Conservation (phyloP, 2,113 vertebrate species). For the Eretmochelys imbricata region DNA sequence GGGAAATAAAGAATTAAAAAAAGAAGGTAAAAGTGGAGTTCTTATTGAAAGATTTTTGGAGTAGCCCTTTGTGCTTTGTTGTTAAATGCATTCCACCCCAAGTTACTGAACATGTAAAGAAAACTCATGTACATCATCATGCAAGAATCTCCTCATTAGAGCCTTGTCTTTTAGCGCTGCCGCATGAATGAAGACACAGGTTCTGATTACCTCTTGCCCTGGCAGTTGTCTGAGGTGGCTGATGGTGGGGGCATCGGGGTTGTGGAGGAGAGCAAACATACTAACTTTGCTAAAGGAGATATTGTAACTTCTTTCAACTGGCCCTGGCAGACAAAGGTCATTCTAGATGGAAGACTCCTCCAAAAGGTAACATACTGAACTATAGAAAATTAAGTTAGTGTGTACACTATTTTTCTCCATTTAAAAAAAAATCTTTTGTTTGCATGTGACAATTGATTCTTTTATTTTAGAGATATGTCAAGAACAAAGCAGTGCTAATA, state of each 20-base stretch:
- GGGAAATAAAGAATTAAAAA: neutral
- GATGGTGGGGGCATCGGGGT: constrained; percentile 92
- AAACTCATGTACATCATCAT: neutral
- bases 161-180: constrained; percentile 84
- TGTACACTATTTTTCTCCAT: neutral
- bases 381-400: neutral
- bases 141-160: neutral
- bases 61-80: neutral
- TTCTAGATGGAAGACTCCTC: constrained; percentile 83
- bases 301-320: constrained; percentile 90
- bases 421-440: neutral
- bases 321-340: constrained; percentile 90
- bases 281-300: constrained; percentile 76
- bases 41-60: neutral
- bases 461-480: neutral
- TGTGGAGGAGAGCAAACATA: constrained; percentile 86
- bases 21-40: neutral
- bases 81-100: neutral
- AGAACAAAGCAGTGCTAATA: neutral
- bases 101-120: neutral
- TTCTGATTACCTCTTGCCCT: constrained; percentile 86
- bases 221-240: constrained; percentile 85
- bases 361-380: constrained; percentile 85
- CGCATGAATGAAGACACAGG: constrained; percentile 94
- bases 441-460: neutral